Conservation (phyloP, 1,140 invertebrate species). For the Protaetia brevitarsis region DNA sequence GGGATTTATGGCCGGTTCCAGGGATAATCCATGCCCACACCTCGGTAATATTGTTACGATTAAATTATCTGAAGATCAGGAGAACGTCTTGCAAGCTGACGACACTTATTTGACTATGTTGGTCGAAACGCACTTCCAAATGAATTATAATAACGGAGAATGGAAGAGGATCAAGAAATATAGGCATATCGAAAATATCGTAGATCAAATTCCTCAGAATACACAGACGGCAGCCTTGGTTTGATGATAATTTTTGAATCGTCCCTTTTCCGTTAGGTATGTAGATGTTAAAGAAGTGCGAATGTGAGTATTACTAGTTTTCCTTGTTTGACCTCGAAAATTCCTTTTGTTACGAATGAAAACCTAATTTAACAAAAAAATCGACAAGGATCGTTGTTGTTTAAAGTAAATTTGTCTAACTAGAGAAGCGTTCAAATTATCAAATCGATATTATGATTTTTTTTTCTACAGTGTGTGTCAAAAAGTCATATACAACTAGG, state of each 20-base stretch:
- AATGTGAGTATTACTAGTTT: neutral
- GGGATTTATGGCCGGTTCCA: slow-evolving; percentile 95
- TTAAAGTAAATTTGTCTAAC: too few relatives aligned
- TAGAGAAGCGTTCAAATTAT: too few relatives aligned
- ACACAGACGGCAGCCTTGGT: slow-evolving; percentile 37
- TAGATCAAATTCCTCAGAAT: slow-evolving; percentile 41
- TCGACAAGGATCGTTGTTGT: too few relatives aligned
- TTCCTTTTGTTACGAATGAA: too few relatives aligned
- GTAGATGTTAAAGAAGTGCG: neutral
- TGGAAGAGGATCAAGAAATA: slow-evolving; percentile 91
- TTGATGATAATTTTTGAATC: slow-evolving; percentile 30
- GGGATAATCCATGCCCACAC: slow-evolving; percentile 93
- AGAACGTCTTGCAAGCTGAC: slow-evolving; percentile 73
- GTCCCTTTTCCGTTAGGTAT: neutral
- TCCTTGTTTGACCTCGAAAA: neutral
- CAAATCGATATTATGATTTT: too few relatives aligned
- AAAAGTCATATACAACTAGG: too few relatives aligned
- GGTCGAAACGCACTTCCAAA: slow-evolving; percentile 92
- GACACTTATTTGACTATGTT: slow-evolving; percentile 71
- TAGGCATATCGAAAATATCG: slow-evolving; percentile 60
- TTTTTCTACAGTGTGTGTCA: too few relatives aligned
- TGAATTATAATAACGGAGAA: slow-evolving; percentile 93
- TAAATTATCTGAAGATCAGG: slow-evolving; percentile 84
- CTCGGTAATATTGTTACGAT: slow-evolving; percentile 91
- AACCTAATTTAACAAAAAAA: too few relatives aligned